Evolutionary conservation across 2,888 invertebrate species (phyloP).

Genomic region (Frankliniella fusca): DNA sequence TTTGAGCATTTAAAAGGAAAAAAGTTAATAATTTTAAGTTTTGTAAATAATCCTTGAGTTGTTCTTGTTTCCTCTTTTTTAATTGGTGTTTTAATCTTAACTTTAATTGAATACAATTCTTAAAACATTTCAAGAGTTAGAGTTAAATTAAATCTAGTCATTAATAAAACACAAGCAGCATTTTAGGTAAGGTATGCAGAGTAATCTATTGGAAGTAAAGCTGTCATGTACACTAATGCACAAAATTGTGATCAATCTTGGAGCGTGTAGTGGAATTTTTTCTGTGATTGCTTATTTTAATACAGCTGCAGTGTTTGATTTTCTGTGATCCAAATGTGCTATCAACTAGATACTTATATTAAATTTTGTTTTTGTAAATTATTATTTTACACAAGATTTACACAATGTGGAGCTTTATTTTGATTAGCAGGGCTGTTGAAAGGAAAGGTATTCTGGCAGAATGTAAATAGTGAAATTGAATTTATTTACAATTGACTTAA

Average conservation of each 20-base stretch:
- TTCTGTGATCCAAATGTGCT: background rate
- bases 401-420: background rate
- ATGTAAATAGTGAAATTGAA: background rate
- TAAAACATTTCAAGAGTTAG: background rate
- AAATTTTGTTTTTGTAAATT: background rate
- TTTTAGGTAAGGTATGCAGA: background rate
- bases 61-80: background rate
- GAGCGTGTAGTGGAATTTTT: background rate
- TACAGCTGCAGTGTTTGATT: slow-evolving; percentile 6
- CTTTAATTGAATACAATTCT: background rate
- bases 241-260: background rate
- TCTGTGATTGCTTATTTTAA: slow-evolving; percentile 1
- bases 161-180: background rate
- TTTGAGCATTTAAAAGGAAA: background rate
- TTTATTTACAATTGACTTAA: slow-evolving; percentile 27
- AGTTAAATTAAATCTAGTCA: background rate
- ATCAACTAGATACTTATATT: background rate
- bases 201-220: background rate
- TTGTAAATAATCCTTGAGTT: background rate
- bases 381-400: background rate
- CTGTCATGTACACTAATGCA: background rate
- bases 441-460: background rate
- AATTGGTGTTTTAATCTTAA: background rate
- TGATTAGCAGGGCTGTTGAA: background rate
- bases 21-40: background rate